phyloP scores from a whole-genome alignment of 2,888 invertebrate genomes.

The Eristalis pertinax region DNA sequence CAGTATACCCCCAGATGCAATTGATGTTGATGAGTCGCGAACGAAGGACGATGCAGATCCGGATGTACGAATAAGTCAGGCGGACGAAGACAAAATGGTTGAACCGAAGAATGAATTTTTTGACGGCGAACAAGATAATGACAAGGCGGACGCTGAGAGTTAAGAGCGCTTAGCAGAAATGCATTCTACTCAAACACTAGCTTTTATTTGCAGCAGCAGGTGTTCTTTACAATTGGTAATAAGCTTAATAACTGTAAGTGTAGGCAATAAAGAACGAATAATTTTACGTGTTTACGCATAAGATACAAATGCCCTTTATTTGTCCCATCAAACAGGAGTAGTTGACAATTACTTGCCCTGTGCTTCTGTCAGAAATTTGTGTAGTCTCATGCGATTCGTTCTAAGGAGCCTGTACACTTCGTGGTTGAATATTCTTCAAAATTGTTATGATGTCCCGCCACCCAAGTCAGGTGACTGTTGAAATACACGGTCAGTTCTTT shows the following conservation, averaged over 20 bases:
- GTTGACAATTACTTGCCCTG: too few species aligned
- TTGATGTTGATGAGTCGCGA: slow-evolving; percentile 86
- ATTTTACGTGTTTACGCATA: slow-evolving; percentile 42
- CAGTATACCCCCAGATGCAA: slow-evolving; percentile 92
- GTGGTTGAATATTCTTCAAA: too few species aligned
- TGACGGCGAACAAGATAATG: slow-evolving; percentile 94
- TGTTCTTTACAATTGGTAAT: slow-evolving; percentile 39
- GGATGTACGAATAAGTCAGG: slow-evolving; percentile 89
- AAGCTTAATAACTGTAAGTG: slow-evolving; percentile 50
- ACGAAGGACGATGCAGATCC: slow-evolving; percentile 91
- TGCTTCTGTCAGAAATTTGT: too few species aligned
- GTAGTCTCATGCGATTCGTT: too few species aligned
- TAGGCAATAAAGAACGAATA: slow-evolving; percentile 55
- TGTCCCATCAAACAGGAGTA: too few species aligned
- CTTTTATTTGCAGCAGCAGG: slow-evolving; percentile 14
- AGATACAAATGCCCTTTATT: background rate
- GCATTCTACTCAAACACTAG: slow-evolving; percentile 1
- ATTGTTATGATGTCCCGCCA: too few species aligned
- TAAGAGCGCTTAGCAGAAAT: slow-evolving; percentile 59
- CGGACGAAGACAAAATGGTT: slow-evolving; percentile 91
- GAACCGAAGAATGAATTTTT: slow-evolving; percentile 94
- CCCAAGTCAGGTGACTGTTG: too few species aligned
- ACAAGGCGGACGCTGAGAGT: slow-evolving; percentile 84
- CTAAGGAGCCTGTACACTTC: too few species aligned
- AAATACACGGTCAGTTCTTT: too few species aligned